Conservation (phyloP, 30 jellyfish, hydroid and myxozoan genomes). For the Aurelia sp. region DNA sequence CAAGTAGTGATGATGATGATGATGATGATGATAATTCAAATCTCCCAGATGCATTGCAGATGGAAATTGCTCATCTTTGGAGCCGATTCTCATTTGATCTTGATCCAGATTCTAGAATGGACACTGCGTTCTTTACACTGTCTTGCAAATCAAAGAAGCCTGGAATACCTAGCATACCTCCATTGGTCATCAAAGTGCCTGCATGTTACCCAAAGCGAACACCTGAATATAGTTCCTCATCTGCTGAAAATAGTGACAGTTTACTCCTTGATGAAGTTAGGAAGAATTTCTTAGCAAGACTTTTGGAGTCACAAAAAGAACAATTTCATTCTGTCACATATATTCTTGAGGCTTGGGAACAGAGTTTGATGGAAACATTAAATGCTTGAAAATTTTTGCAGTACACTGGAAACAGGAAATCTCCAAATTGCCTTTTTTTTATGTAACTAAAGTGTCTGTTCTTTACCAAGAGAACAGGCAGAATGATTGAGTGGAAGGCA, state of each 20-base stretch:
- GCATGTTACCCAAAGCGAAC: constrained; percentile 60
- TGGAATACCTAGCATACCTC: constrained; percentile 49
- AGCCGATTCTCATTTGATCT: constrained; percentile 51
- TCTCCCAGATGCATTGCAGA: constrained; percentile 72
- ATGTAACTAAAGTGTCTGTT: background rate
- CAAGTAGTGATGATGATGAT: constrained; percentile 20
- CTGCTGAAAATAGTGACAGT: constrained; percentile 16
- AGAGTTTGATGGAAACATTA: constrained; percentile 45
- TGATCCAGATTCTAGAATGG: constrained; percentile 26
- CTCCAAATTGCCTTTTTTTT: background rate
- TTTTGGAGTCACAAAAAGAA: constrained; percentile 49
- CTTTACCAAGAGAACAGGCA: no score
- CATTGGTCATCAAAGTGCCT: constrained; percentile 56
- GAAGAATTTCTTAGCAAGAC: constrained; percentile 23
- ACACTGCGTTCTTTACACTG: constrained; percentile 31
- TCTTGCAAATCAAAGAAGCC: constrained; percentile 55
- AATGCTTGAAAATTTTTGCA: background rate
- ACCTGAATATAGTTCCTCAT: constrained; percentile 44
- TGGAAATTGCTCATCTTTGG: constrained; percentile 82
- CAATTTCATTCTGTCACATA: constrained; percentile 69
- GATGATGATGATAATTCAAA: constrained; percentile 38
- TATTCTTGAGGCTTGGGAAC: constrained; percentile 70
- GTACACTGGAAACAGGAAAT: background rate
- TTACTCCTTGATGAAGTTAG: constrained; percentile 24
- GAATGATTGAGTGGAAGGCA: no score